These are phyloP conservation scores for Pseudomugil tenellus DNA, from an alignment of 2,797 vertebrate genomes.

Conservation along the genomic window DNA sequence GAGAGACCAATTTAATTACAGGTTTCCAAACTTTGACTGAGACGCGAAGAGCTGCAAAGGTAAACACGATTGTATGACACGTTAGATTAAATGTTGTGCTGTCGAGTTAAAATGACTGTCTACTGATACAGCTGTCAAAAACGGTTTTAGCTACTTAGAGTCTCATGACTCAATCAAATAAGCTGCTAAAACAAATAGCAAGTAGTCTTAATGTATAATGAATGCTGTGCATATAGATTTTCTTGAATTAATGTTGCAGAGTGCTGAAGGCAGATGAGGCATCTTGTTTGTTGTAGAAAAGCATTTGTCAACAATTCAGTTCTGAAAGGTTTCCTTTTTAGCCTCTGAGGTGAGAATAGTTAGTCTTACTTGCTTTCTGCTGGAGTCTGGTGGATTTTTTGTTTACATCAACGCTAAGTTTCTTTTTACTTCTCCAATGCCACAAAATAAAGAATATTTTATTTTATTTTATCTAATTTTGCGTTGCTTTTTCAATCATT, in stretches of 20 bases:
- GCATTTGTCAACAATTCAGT: not conserved
- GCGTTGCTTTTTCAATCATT: not conserved
- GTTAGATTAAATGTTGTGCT: not conserved
- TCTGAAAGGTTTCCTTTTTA: not conserved
- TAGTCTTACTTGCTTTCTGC: not conserved
- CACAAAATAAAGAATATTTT: not conserved
- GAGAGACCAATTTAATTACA: constrained; percentile 3
- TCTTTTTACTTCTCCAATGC: constrained; percentile 5
- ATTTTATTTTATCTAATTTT: not conserved
- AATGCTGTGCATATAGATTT: too few species aligned
- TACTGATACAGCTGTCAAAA: not conserved
- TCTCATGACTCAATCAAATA: not conserved
- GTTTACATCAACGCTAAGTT: not conserved
- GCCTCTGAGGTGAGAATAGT: not conserved
- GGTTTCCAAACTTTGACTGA: constrained; percentile 34
- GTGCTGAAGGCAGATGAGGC: too few species aligned
- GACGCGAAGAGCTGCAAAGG: constrained; percentile 39
- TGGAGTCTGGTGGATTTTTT: not conserved
- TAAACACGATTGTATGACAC: constrained; percentile 34
- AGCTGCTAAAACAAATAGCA: not conserved
- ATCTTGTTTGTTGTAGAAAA: not conserved
- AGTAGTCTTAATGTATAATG: not conserved
- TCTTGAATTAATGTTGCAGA: too few species aligned
- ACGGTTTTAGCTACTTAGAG: not conserved
- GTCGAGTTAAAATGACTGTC: not conserved